Percentiles rank a stretch among this genome's conserved stretches.
phyloP scores from a whole-genome alignment of 2,797 vertebrate genomes.

The Scolopax bukidnonensis region DNA sequence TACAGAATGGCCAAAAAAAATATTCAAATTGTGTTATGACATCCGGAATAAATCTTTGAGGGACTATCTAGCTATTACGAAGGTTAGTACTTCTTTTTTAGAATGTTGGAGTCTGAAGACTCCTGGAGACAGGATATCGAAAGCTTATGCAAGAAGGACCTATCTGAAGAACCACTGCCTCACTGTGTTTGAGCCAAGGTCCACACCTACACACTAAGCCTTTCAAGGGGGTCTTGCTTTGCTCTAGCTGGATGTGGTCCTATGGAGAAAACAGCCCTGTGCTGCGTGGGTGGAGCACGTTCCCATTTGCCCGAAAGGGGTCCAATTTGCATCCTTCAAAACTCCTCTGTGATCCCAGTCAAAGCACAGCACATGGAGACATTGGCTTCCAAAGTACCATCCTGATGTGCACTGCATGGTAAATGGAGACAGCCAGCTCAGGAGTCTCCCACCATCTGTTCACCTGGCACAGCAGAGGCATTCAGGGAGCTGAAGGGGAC shows the following conservation, averaged over 20 bases:
- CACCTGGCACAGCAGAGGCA: neutral
- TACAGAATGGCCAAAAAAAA: neutral
- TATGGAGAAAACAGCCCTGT: fast-evolving
- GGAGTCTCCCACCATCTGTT: neutral
- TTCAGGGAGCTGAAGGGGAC: neutral
- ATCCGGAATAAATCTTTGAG: neutral
- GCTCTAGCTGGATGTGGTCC: neutral
- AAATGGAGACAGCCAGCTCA: neutral
- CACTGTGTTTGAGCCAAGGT: neutral
- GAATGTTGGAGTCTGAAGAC: neutral
- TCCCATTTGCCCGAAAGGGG: neutral
- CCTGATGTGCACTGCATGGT: neutral
- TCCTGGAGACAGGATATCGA: neutral
- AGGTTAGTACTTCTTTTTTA: neutral
- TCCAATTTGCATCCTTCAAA: neutral
- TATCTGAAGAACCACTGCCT: neutral
- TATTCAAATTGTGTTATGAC: neutral
- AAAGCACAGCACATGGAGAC: neutral
- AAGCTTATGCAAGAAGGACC: neutral
- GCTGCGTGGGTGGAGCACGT: neutral
- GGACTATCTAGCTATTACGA: neutral
- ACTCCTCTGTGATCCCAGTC: neutral
- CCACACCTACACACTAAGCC: neutral
- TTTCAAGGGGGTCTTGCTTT: neutral
- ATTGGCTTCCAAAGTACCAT: neutral